These are phyloP conservation scores for Lysandra coridon DNA, from an alignment of 2,888 invertebrate genomes.

Conservation along the genomic window DNA sequence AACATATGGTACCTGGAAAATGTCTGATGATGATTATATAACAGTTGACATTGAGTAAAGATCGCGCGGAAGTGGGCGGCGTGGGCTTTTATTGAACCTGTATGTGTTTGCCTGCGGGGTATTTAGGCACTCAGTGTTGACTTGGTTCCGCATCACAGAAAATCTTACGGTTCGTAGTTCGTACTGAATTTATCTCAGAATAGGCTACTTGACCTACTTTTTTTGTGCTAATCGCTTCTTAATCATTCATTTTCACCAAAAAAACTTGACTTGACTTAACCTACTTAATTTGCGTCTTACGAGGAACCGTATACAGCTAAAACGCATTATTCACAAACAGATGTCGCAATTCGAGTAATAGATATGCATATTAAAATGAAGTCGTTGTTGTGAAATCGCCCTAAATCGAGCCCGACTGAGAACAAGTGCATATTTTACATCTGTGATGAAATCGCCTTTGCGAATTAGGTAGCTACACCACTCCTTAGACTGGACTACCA, in stretches of 20 bases:
- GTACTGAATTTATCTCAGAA: no score
- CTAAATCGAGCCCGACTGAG: background rate
- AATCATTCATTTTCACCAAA: no score
- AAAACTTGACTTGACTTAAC: no score
- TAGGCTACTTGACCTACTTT: no score
- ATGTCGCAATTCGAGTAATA: background rate
- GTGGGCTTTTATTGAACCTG: slow-evolving; percentile 7
- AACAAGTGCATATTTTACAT: slow-evolving; percentile 26
- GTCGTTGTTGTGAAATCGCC: slow-evolving; percentile 6
- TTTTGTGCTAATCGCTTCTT: no score
- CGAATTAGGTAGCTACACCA: background rate
- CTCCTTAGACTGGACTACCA: background rate
- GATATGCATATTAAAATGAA: slow-evolving; percentile 22
- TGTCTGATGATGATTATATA: background rate
- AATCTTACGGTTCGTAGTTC: background rate
- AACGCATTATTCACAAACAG: background rate
- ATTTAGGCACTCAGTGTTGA: background rate
- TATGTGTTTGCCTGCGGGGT: background rate
- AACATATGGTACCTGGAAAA: background rate
- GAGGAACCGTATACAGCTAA: background rate
- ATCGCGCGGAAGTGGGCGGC: slow-evolving; percentile 21
- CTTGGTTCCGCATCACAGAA: background rate
- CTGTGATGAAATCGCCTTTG: slow-evolving; percentile 13
- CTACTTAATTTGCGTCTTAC: no score
- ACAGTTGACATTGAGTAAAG: slow-evolving; percentile 14